These are phyloP conservation scores for Parazoanthus swiftii DNA, from an alignment of 92 coral and sea anemone species.

Conservation along the genomic window DNA sequence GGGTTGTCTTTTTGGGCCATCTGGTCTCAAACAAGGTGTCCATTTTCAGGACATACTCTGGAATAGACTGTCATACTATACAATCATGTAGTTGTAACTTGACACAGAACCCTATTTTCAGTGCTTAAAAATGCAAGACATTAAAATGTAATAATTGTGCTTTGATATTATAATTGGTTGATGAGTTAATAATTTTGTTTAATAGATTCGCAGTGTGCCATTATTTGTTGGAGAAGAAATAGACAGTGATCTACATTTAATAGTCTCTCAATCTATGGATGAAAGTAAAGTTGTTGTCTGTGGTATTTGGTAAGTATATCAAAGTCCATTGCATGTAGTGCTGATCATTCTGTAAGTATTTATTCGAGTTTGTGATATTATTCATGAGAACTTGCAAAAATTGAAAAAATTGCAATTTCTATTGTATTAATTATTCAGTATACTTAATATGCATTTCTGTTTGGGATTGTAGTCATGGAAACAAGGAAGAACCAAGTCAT, in stretches of 20 bases:
- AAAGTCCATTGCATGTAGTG: too few relatives aligned
- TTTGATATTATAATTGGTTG: background rate
- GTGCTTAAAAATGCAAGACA: too few relatives aligned
- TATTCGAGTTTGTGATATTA: too few relatives aligned
- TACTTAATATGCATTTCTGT: background rate
- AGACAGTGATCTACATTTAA: slow-evolving; percentile 66
- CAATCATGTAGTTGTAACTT: too few relatives aligned
- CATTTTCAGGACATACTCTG: too few relatives aligned
- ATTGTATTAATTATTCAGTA: background rate
- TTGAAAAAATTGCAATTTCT: too few relatives aligned
- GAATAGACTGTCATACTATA: too few relatives aligned
- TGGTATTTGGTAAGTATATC: slow-evolving; percentile 72
- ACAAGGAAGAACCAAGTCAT: slow-evolving; percentile 60
- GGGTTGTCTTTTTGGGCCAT: too few relatives aligned
- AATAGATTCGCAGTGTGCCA: slow-evolving; percentile 69
- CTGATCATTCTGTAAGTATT: background rate
- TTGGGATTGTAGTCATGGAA: background rate
- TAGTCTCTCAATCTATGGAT: slow-evolving; percentile 78
- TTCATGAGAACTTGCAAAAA: too few relatives aligned
- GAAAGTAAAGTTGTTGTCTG: slow-evolving; percentile 77
- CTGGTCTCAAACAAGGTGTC: too few relatives aligned
- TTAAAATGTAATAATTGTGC: too few relatives aligned
- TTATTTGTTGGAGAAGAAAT: slow-evolving; percentile 73
- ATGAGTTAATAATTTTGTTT: background rate
- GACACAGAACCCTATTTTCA: too few relatives aligned